Base-by-base conservation (phyloP, 2,797 vertebrate genomes). In the Schizopygopsis malacanthus region DNA sequence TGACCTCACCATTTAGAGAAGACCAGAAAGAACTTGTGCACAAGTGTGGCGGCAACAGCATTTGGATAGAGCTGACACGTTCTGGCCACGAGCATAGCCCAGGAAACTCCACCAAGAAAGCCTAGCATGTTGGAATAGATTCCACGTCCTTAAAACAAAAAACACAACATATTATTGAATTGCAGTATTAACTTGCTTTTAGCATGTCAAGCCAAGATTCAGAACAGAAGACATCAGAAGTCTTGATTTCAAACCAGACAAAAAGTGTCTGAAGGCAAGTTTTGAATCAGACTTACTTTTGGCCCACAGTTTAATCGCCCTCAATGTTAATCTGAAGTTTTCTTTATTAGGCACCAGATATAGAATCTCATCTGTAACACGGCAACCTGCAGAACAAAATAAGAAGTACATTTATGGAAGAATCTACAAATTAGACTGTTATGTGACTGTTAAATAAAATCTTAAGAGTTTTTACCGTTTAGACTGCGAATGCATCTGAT, bases 71-170 rank as follows among this genome's bases (percentile, higher is more conserved):
- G 97, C 95, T 99, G 98, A 94, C 98, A 99, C 92, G 98, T 99
- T 95, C 98, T 95, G 92, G 98, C 98, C 91, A 99, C 98, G 89
- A 99, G 94, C 98, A 99, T 99, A 90, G 98, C 98, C 98, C 98
- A 99, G 71, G 98, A 99, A 90, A 99, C 98, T 89, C 98, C 98
- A 78, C 98, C 98, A 92, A 99, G 95, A 92, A 99, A 99, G 86
- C 98, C 98, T 94, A 99, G 93, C 96, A 99, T 99, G 95, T 99
- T 99, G 93, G 98, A 99, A 96, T 99, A 99, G 94, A 99, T 99
- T 91, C 98, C 98, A 91, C 98, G 98, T 91, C 98, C 98, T 99
- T 93, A 88, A 92, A 90, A 90, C 91, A 13, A 87, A 87, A 85
- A 93, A 16, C 3, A 39, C 4, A 4, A 25, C 41, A 2, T 43